Base-by-base conservation (phyloP, 2,888 invertebrate genomes). In the Stegana nigrithorax region DNA sequence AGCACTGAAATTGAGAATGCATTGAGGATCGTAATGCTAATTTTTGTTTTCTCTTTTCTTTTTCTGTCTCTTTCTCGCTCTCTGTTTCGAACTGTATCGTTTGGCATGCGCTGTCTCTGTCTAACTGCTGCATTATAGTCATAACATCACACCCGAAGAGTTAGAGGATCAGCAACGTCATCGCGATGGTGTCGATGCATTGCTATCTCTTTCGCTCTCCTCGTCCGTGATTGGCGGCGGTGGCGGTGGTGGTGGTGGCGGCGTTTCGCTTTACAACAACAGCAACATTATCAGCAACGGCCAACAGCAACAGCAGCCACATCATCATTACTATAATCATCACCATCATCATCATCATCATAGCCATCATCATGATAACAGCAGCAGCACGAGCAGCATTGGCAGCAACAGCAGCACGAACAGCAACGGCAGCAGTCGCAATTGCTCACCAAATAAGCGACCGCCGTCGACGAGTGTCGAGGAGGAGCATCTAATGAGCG, bases 111-210 rank as follows among this genome's bases (percentile, higher is more conserved):
- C n/a, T n/a, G n/a, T n/a, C n/a, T n/a, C n/a, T n/a, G n/a, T n/a
- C n/a, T n/a, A n/a, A n/a, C n/a, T n/a, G n/a, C n/a, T n/a, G n/a
- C n/a, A n/a, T n/a, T n/a, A n/a, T n/a, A 85, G 84, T 71, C 83
- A 82, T 68, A 83, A 81, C 67, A 79, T 85, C 29, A 81, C 83
- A 45, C 82, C 83, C 59, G 84, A 86, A 70, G 90, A 90, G 73
- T 86, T 90, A 53, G 91, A 91, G 72, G 91, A 91, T 82, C 90
- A 89, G 73, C 87, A 91, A 68, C 90, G 90, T 74, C 91, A 92
- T 68, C 91, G 90, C 44, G 93, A 93, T 82, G 93, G 93, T 63
- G 93, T 93, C 0, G 92, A 93, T 76, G 93, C 93, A 0, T 85
- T 93, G 67, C 86, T 93, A 47, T 93, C 93, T 81, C 86, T 93